Conservation (phyloP, 2,888 invertebrate species). For the Pediacus dermestoides region DNA sequence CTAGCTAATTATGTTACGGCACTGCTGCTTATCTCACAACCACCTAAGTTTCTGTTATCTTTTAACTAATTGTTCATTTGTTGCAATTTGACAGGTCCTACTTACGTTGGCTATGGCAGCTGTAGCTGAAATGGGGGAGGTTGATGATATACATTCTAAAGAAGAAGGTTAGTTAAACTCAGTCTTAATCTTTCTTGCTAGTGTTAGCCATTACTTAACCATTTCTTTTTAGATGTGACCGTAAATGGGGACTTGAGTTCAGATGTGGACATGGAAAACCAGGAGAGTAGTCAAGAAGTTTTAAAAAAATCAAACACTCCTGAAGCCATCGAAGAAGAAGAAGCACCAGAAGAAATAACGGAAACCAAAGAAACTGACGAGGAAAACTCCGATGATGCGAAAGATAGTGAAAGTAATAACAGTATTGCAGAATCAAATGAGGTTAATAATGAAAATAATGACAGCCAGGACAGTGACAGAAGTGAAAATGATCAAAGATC, state of each 20-base stretch:
- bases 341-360: slow-evolving; percentile 6
- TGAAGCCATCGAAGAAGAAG: slow-evolving; percentile 7
- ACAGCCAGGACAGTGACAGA: slow-evolving; percentile 22
- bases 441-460: slow-evolving; percentile 21
- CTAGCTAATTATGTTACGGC: too few relatives aligned
- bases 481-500: too few relatives aligned
- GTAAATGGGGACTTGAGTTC: slow-evolving; percentile 43
- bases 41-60: neutral
- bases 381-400: slow-evolving; percentile 27
- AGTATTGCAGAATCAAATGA: slow-evolving; percentile 26
- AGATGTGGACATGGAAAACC: slow-evolving; percentile 34
- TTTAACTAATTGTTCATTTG: slow-evolving; percentile 6
- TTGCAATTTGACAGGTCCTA: slow-evolving; percentile 28
- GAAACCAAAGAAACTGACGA: slow-evolving; percentile 9
- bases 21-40: too few relatives aligned
- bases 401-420: slow-evolving; percentile 27
- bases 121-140: slow-evolving; percentile 48
- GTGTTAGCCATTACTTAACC: too few relatives aligned
- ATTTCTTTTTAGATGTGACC: slow-evolving; percentile 30
- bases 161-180: slow-evolving; percentile 44
- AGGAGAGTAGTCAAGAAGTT: slow-evolving; percentile 29
- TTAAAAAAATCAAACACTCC: too few relatives aligned
- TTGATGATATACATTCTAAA: slow-evolving; percentile 47
- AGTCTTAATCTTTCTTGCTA: slow-evolving; percentile 6
- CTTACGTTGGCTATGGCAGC: slow-evolving; percentile 45